Evolutionary conservation across 2,113 vertebrate species (phyloP).

Genomic region (Cryptoleucopteryx plumbea): DNA sequence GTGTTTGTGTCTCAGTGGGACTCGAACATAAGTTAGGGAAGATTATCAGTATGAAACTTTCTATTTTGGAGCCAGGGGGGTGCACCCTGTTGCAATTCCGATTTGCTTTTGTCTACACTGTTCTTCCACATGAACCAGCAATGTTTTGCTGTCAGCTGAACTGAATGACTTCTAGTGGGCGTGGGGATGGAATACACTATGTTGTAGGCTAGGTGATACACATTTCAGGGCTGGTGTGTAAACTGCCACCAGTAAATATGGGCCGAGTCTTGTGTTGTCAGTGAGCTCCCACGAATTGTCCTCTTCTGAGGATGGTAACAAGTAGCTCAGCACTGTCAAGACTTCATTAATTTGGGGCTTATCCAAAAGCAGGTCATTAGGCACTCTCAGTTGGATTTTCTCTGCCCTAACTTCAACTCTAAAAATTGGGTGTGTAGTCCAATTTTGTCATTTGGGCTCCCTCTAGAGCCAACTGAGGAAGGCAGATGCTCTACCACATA

Average conservation of each 20-base stretch:
- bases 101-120: not conserved
- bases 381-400: not conserved
- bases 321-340: not conserved
- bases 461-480: constrained; percentile 51
- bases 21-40: not conserved
- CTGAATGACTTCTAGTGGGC: not conserved
- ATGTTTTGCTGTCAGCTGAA: not conserved
- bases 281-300: not conserved
- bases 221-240: not conserved
- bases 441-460: constrained; percentile 59
- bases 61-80: not conserved
- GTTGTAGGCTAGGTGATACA: not conserved
- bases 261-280: not conserved
- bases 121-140: not conserved
- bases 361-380: not conserved
- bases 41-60: not conserved
- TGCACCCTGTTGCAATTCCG: not conserved
- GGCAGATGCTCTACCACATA: not conserved
- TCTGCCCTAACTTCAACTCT: not conserved
- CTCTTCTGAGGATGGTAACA: not conserved
- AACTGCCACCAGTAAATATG: not conserved
- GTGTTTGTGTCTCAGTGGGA: not conserved
- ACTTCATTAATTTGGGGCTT: not conserved
- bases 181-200: not conserved
- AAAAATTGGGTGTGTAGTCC: not conserved